Percentiles rank a stretch among this genome's conserved stretches.
phyloP scores from a whole-genome alignment of 1,140 invertebrate genomes.

The Magallana angulata region DNA sequence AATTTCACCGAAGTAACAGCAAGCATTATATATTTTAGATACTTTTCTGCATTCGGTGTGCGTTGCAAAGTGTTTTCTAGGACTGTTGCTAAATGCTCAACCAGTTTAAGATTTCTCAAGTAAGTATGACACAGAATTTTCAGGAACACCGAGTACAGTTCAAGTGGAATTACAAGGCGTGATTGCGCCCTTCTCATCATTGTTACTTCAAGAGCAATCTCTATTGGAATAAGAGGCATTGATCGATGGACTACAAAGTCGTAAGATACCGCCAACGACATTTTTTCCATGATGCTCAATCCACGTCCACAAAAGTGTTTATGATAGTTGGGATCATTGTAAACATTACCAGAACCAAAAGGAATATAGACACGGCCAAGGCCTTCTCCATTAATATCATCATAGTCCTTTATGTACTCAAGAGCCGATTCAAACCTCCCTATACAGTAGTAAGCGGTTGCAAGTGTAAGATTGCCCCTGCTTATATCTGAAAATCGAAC shows the following conservation, averaged over 20 bases:
- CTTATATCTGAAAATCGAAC: background rate
- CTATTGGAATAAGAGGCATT: background rate
- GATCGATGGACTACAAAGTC: background rate
- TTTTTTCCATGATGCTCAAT: background rate
- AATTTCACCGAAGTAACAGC: background rate
- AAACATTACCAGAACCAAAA: no score
- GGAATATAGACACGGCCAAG: background rate
- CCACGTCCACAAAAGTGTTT: background rate
- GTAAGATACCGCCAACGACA: background rate
- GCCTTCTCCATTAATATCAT: background rate
- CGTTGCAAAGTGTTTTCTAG: background rate
- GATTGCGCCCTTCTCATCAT: background rate
- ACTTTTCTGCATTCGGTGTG: background rate
- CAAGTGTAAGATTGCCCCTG: background rate
- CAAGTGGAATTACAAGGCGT: background rate
- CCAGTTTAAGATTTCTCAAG: background rate
- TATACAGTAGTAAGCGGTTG: background rate
- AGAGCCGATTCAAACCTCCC: background rate
- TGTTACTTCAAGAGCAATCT: background rate
- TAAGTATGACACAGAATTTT: background rate
- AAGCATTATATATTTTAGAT: background rate
- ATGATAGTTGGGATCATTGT: background rate
- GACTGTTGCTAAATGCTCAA: background rate
- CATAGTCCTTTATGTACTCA: background rate
- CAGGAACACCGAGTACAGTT: conserved; percentile 6